Evolutionary conservation across 64 coral and sea anemone species (phyloP), one percentile per base, ranked within the genome.

Genomic region (Montipora foliosa): DNA sequence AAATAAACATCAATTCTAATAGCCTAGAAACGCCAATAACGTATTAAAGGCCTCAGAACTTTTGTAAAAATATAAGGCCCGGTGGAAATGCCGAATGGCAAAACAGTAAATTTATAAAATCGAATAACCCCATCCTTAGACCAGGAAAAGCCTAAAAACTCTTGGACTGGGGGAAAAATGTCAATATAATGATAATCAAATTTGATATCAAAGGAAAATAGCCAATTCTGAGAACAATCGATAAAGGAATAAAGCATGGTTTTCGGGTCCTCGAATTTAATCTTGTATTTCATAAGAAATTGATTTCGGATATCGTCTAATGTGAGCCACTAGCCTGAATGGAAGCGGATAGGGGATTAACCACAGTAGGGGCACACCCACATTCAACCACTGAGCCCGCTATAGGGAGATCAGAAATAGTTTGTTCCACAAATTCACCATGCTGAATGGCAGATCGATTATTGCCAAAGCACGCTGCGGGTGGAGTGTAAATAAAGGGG

Each of bases 281-380:
- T 58, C 47, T 93, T 93, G 44, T 15, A 93, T 75, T 96, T 93
- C 52, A 37, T 37, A 37, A 37, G 29, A 37, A 37, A 1, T 37
- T 37, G 29, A 37, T 37, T 37, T 37, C 29, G 29, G 29, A 37
- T 37, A 37, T 37, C 29, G 29, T 37, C 1, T 37, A 37, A 37
- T 37, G 29, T 37, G 29, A 37, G 29, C 95, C 95, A 79, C 49
- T 84, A 13, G 91, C 19, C 67, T 93, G 95, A 58, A 96, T 70
- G 53, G 91, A 87, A 72, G 87, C 95, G 4, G 95, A 96, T 24
- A 96, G 66, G 25, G 79, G 95, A 60, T 93, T 93, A 20, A 96
- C 81, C 19, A 96, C 87, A 70, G 79, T 89, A 44, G 94, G 84
- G 47, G 67, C 44, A 48, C 3, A 49, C 16, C 16, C 24, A 47